Evolutionary conservation across 1,140 invertebrate species (phyloP), one percentile per base, ranked within the genome.

Genomic region (Leguminivora glycinivorella): DNA sequence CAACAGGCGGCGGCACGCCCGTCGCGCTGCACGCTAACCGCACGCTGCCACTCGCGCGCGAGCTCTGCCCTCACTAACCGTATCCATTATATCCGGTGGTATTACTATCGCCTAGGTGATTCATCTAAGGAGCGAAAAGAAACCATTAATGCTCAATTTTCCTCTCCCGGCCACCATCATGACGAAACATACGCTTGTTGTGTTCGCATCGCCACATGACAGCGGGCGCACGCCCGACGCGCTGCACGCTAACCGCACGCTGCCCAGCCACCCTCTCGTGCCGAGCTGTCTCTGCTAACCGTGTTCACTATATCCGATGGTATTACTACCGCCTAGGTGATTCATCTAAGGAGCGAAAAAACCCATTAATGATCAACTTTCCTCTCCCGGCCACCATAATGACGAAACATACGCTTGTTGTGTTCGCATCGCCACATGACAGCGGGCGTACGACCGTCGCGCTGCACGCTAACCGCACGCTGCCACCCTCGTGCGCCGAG

Each of bases 31-130:
- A 31, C 29, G 29, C 29, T 10, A 34, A 10, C 9, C 9, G 9
- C 9, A 34, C 31, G 9, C 12, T 34, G 31, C 31, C 9, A n/a
- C 85, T 98, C 97, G 29, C 93, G 89, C 3, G 95, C 94, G 88
- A 87, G 60, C 88, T 89, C n/a, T n/a, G 17, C 92, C 91, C 76
- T 93, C 92, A n/a, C 92, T 86, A 3, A 85, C 81, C 58, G 96
- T 95, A 82, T 95, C 94, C 69, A 96, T 91, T 77, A 97, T 97
- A 83, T 97, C 96, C 29, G 96, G 96, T n/a, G 96, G 96, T 76
- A 97, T 96, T 72, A 96, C 95, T 71, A 98, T 96, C 70, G 95
- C n/a, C 94, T 84, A 97, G 93, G 80, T 95, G 94, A 67, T 96
- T 96, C 93, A 95, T 96, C 96, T 97, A 90, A 43, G 67, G 10